phyloP scores from a whole-genome alignment of 2,797 vertebrate species.

The Halcyon smyrnensis region DNA sequence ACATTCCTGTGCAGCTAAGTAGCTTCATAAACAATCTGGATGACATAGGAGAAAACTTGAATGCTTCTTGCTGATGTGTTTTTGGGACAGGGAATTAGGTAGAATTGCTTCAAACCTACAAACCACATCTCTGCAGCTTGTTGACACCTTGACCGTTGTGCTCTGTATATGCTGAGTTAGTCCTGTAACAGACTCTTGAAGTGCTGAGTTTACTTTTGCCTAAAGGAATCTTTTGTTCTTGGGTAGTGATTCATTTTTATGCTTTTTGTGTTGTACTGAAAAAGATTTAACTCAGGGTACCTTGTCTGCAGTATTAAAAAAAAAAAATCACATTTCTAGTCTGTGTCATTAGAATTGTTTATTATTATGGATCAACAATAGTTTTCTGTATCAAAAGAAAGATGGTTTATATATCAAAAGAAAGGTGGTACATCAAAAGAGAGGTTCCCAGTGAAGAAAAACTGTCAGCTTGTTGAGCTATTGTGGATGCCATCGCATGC shows the following conservation, averaged over 20 bases:
- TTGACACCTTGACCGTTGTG: too few relatives aligned
- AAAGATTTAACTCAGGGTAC: not conserved
- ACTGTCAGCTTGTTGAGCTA: not conserved
- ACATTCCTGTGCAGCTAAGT: too few relatives aligned
- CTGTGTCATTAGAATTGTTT: not conserved
- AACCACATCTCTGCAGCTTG: too few relatives aligned
- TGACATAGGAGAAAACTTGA: too few relatives aligned
- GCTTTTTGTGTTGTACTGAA: not conserved
- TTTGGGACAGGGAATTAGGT: too few relatives aligned
- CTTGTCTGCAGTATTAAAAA: not conserved
- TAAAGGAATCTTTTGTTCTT: not conserved
- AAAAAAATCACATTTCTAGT: not conserved
- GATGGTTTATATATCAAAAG: too few relatives aligned
- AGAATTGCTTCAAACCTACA: too few relatives aligned
- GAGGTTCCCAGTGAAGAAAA: not conserved
- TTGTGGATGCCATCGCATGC: not conserved
- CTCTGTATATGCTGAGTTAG: too few relatives aligned
- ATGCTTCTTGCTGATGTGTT: too few relatives aligned
- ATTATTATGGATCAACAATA: not conserved
- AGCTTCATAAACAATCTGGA: too few relatives aligned
- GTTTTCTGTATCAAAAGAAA: not conserved
- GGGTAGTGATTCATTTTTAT: not conserved
- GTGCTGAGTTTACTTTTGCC: not conserved
- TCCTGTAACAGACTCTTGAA: not conserved
- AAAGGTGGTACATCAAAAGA: too few relatives aligned